Base-by-base conservation (phyloP, 2,797 vertebrate species). In the Sebastes taczanowskii region DNA sequence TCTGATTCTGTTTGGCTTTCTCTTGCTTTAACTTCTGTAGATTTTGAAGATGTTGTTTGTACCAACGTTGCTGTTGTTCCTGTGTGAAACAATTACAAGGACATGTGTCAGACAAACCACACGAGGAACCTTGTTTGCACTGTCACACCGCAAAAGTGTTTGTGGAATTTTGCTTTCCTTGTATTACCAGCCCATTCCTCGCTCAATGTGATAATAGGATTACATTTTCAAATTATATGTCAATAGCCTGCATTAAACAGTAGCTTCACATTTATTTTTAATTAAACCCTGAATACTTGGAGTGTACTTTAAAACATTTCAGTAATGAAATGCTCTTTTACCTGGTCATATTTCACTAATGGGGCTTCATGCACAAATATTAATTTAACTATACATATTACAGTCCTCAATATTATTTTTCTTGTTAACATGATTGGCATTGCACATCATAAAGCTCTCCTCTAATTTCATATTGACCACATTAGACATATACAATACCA, bases 61-160 rank as follows among this genome's bases (percentile, higher is more conserved):
- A 99, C 97, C 98, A 99, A 85, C 96, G 98, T 23, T 99, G 97
- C 86, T 99, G 98, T 85, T 99, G 97, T 27, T 99, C 96, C 98
- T 99, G 85, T 13, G 25, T 34, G 22, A 79, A 84, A 86, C 20
- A 80, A 78, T 29, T 1, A 80, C 13, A 81, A 60, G 13, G 8
- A 78, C 11, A 69, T 30, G 1, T 16, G 22, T 83, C 16, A 72
- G 34, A 71, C 3, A 71, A 82, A 29, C 2, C 2, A 55, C 5
- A 23, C 1, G 0, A 64, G 5, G 1, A 65, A 7, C 8, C 1
- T 52, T 60, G 25, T 18, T 38, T 20, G n/a, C 5, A 63, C 6
- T 23, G 34, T 22, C 1, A 46, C 7, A 16, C 7, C 3, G 14
- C 23, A 30, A n/a, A 52, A 9, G 14, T 27, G 5, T 66, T 65